Evolutionary conservation across 2,797 vertebrate species (phyloP).

Genomic region (Eremophila alpestris): DNA sequence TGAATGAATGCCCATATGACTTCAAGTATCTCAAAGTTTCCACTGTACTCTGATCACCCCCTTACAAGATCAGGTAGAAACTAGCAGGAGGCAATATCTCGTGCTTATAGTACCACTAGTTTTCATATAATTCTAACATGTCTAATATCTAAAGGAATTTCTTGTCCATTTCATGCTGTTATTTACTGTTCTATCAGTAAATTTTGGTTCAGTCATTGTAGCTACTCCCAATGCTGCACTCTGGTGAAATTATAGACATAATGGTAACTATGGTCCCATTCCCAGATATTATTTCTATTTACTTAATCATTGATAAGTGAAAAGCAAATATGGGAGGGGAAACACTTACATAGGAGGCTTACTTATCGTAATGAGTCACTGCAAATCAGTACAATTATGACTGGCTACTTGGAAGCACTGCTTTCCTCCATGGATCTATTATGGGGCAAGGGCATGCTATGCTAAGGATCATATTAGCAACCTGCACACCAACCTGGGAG

Average conservation of each 20-base stretch:
- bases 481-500: neutral
- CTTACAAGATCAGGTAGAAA: neutral
- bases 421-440: neutral
- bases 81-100: neutral
- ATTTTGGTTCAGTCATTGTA: neutral
- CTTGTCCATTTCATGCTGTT: neutral
- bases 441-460: neutral
- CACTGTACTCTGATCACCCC: accelerated
- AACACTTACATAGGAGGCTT: neutral
- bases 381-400: neutral
- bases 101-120: neutral
- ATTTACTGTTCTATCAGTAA: neutral
- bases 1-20: neutral
- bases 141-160: neutral
- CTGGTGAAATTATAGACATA: neutral
- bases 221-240: neutral
- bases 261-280: neutral
- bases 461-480: neutral
- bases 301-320: neutral
- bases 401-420: neutral
- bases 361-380: neutral
- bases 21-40: neutral
- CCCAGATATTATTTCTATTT: neutral
- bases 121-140: neutral
- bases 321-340: neutral